Conservation (phyloP, 23 tunicate species). For the Trididemnum miniatum region DNA sequence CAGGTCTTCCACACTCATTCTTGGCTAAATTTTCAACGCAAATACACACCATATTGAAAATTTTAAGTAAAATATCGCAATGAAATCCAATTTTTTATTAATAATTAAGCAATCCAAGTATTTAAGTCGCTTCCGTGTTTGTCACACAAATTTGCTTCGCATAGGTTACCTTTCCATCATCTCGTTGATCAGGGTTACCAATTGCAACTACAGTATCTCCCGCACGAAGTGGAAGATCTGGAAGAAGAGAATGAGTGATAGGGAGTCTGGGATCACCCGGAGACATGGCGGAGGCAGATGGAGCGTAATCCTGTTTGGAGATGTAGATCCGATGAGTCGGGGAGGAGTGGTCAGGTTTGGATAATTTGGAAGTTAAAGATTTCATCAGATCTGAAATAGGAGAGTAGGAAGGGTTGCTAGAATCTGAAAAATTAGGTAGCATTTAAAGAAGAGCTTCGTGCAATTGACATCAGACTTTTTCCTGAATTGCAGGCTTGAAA, state of each 20-base stretch:
- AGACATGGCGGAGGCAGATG: background rate
- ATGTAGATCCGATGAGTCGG: constrained; percentile 74
- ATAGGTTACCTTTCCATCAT: constrained; percentile 73
- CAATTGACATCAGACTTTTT: too few relatives aligned
- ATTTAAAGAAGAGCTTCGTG: too few relatives aligned
- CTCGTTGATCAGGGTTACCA: constrained; percentile 72
- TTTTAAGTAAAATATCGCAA: too few relatives aligned
- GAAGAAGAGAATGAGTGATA: constrained; percentile 53
- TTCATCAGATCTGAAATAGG: constrained; percentile 43
- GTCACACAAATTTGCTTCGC: too few relatives aligned
- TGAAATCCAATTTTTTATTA: too few relatives aligned
- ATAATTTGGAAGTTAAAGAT: constrained; percentile 27
- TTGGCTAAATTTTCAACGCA: too few relatives aligned
- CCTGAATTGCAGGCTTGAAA: too few relatives aligned
- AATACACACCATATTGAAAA: too few relatives aligned
- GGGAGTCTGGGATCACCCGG: constrained; percentile 16
- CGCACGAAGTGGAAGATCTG: constrained; percentile 54
- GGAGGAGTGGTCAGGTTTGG: constrained; percentile 6
- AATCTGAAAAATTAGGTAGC: too few relatives aligned
- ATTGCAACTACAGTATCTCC: constrained; percentile 87
- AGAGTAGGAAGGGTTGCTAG: constrained; percentile 13
- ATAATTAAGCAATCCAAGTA: too few relatives aligned
- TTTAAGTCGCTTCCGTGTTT: too few relatives aligned
- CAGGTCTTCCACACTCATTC: too few relatives aligned
- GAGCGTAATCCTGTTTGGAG: constrained; percentile 74